Percentiles rank a stretch among this genome's conserved stretches.
phyloP scores from a whole-genome alignment of 2,797 vertebrate genomes.

The Sebastes baramenuke region DNA sequence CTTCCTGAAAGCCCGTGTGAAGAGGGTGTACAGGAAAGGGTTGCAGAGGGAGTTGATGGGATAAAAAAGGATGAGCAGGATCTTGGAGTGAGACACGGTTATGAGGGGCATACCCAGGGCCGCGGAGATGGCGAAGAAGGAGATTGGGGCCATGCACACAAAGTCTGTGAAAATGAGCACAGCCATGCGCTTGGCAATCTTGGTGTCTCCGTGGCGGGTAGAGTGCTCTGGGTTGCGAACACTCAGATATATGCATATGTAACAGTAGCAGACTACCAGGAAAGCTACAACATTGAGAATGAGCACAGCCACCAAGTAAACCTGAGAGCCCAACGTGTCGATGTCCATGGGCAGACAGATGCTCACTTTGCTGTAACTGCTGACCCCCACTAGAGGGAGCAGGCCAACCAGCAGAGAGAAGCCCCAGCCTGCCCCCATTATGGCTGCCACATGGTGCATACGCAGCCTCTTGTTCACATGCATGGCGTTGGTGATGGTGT shows the following conservation, averaged over 20 bases:
- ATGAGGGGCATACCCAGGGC: constrained; percentile 92
- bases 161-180: constrained; percentile 95
- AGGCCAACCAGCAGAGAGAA: constrained; percentile 86
- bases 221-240: constrained; percentile 88
- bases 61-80: constrained; percentile 93
- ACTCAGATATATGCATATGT: constrained; percentile 89
- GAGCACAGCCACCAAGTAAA: constrained; percentile 88
- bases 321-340: constrained; percentile 84
- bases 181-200: constrained; percentile 94
- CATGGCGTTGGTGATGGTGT: constrained; percentile 93
- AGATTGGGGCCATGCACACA: constrained; percentile 94
- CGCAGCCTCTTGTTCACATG: constrained; percentile 87
- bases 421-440: constrained; percentile 90
- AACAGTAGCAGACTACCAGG: constrained; percentile 88
- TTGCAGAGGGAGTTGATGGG: constrained; percentile 95
- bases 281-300: constrained; percentile 89
- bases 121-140: constrained; percentile 94
- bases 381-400: constrained; percentile 90
- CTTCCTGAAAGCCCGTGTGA: constrained; percentile 90
- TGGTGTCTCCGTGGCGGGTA: constrained; percentile 87
- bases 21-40: constrained; percentile 94
- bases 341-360: constrained; percentile 96
- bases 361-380: constrained; percentile 94
- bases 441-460: constrained; percentile 83
- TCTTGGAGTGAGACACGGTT: constrained; percentile 93